Evolutionary conservation across 2,113 vertebrate species (phyloP), one percentile per base, ranked within the genome.

Genomic region (Siphamia tubifer): DNA sequence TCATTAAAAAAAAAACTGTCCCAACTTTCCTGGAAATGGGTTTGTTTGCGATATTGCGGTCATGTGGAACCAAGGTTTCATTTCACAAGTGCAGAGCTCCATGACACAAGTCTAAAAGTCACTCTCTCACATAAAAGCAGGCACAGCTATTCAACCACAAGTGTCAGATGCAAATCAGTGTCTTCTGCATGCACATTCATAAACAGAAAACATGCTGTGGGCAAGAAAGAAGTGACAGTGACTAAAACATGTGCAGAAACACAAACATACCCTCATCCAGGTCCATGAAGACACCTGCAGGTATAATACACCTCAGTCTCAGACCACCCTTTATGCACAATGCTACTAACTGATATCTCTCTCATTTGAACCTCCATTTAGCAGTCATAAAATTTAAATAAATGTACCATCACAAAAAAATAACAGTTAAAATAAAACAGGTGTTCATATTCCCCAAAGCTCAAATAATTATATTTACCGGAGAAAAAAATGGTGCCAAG

Each of bases 401-500:
- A 1, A 11, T 45, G 0, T 6, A n/a, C 23, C 16, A 30, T 19
- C 8, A 27, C 15, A 40, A 16, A 11, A 17, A 38, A 1, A 11
- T 5, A 27, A 12, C 13, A 32, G 28, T n/a, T n/a, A 3, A 39
- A 12, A 1, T 2, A 49, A 47, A 45, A 25, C n/a, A n/a, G n/a
- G n/a, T 13, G 8, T 44, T 31, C 16, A 5, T 4, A 20, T 9
- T 11, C 3, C 11, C 31, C 40, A 42, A 2, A 5, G 43, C 90
- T 68, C 93, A 93, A 85, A 0, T 13, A 3, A 5, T 0, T 16
- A 24, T 20, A 4, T 71, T 20, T 73, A 91, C 90, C 90, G 31
- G 93, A 94, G 63, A 95, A 77, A 8, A 95, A 81, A 45, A 97
- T 88, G 38, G 94, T 83, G 1, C 94, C 94, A 1, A 96, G 60